These are phyloP conservation scores for Morus bassanus DNA, from an alignment of 2,797 vertebrate species.

Conservation along the genomic window DNA sequence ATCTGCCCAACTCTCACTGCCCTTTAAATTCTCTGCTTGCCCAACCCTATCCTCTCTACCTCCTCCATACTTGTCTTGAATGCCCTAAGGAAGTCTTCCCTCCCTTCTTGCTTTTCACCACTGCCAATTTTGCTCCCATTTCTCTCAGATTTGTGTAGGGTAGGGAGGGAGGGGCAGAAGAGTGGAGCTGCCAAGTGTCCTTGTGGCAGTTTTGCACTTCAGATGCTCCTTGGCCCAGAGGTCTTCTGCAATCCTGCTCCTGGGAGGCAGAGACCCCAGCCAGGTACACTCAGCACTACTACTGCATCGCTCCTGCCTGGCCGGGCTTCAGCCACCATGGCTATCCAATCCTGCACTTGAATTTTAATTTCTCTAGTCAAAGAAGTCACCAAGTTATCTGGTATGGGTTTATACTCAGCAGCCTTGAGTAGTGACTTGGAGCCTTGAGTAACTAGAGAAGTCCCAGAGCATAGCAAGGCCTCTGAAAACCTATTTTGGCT, in stretches of 20 bases:
- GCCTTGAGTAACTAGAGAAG: neutral
- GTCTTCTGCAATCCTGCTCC: neutral
- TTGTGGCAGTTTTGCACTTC: neutral
- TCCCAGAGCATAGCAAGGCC: neutral
- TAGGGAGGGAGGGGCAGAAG: neutral
- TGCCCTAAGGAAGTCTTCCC: neutral
- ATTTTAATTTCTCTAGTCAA: neutral
- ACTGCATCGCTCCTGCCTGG: fast-evolving
- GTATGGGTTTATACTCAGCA: neutral
- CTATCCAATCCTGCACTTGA: neutral
- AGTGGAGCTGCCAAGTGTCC: neutral
- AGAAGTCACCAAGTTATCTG: neutral
- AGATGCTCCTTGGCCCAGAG: neutral
- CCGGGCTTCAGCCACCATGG: neutral
- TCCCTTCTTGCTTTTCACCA: neutral
- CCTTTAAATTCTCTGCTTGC: neutral
- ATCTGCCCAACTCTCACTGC: neutral
- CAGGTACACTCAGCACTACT: neutral
- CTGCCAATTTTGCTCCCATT: neutral
- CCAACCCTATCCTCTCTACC: neutral
- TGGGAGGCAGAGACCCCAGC: neutral
- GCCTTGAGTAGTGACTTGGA: neutral
- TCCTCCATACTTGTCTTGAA: neutral
- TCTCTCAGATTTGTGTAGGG: neutral
- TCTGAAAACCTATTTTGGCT: neutral